Evolutionary conservation across 2,113 vertebrate genomes (phyloP), one percentile per base, ranked within the genome.

Genomic region (Lepus timidus): DNA sequence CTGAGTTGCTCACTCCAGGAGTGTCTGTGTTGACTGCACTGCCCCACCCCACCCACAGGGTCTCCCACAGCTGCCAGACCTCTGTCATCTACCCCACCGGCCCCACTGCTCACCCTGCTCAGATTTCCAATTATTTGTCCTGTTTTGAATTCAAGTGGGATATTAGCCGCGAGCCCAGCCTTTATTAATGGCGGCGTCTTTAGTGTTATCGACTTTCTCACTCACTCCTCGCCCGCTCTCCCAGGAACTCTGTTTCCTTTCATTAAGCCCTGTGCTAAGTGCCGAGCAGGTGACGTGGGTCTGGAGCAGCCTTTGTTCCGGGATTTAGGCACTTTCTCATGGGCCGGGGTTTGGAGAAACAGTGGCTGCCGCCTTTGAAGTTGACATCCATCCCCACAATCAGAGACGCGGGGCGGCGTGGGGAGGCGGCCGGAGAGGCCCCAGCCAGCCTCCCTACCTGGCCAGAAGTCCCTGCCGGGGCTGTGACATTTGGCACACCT

Each of bases 41-140:
- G 3, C 55, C 85, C 92, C 52, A 36, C 5, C 14, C 14, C 55
- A 58, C 55, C 27, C 51, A 49, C 31, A 85, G 76, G 74, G 64
- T n/a, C 88, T 87, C 79, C 70, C 94, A 94, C 97, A 97, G 97
- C 97, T 97, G 97, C 95, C 79, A 90, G 86, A 52, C 74, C 93
- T 97, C 97, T 96, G 96, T 97, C 97, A 97, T 97, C 97, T 73
- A 11, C 9, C 67, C 76, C 90, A 61, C 75, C 8, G 4, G 76
- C 89, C 90, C 67, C 58, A 64, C 61, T 85, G 81, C 93, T 96
- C 96, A 84, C 92, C 79, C 92, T 68, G 75, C 96, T 97, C 97
- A 68, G 91, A 70, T 97, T 97, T 97, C 97, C 97, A 97, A 97
- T 97, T 97, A 97, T 95, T 96, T 95, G 92, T 88, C 90, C 92